A percentile compares a stretch with the other conserved stretches of the same genome.
phyloP scores from a whole-genome alignment of 2,797 vertebrate species.

The Podargus strigoides region DNA sequence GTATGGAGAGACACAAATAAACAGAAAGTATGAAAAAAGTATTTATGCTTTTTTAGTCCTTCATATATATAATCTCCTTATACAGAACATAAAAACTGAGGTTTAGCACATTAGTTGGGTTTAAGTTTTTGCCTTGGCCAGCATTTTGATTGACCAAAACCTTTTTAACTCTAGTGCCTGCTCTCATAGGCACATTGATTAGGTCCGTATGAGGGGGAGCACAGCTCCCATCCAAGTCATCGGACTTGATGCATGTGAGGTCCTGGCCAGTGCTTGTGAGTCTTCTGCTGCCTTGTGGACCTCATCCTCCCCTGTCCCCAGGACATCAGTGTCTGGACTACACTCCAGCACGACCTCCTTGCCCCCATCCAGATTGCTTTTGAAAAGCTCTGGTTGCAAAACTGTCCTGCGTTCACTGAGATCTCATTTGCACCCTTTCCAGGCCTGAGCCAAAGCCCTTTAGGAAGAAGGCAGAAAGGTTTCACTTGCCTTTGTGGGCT shows the following conservation, averaged over 20 bases:
- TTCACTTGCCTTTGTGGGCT: neutral
- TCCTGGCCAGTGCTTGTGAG: neutral
- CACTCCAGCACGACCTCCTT: neutral
- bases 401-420: neutral
- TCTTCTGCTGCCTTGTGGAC: neutral
- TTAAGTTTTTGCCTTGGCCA: conserved; percentile 1
- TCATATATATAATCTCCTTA: conserved; percentile 7
- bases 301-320: neutral
- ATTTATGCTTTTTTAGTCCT: conserved; percentile 24
- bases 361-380: neutral
- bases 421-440: neutral
- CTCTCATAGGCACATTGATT: neutral
- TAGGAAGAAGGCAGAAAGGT: neutral
- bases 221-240: neutral
- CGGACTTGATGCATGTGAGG: fast-evolving
- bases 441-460: neutral
- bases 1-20: neutral
- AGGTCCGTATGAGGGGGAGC: neutral
- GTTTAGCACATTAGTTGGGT: conserved; percentile 34
- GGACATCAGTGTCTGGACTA: neutral
- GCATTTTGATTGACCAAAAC: neutral
- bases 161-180: neutral
- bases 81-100: conserved; percentile 10
- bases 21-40: neutral
- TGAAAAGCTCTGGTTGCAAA: neutral